Evolutionary conservation across 2,113 vertebrate species (phyloP).

Genomic region (Centropus bengalensis): DNA sequence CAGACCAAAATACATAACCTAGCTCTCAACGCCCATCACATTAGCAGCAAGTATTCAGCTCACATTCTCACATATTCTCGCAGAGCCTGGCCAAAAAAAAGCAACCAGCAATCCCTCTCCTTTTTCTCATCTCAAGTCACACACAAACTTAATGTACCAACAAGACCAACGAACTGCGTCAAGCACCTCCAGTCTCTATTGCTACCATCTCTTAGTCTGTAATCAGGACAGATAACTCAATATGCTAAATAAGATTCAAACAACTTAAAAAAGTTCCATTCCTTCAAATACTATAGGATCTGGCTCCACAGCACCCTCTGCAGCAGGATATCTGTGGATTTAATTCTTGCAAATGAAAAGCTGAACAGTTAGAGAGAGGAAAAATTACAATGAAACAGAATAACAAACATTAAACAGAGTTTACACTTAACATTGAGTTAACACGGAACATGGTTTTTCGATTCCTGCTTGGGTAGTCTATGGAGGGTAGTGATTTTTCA

Average conservation of each 20-base stretch:
- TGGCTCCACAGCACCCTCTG: background rate
- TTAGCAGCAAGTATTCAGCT: background rate
- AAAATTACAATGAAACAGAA: background rate
- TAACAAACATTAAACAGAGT: slow-evolving; percentile 11
- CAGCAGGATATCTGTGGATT: background rate
- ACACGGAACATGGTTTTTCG: background rate
- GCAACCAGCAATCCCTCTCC: background rate
- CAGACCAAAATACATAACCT: background rate
- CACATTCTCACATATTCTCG: background rate
- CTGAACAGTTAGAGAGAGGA: background rate
- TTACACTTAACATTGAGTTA: background rate
- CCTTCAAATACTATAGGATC: background rate
- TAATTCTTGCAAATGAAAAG: background rate
- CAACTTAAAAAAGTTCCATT: background rate
- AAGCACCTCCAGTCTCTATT: background rate
- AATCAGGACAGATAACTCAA: accelerated
- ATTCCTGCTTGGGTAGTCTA: background rate
- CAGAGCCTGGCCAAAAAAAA: background rate
- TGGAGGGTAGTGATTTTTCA: background rate
- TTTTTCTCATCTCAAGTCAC: background rate
- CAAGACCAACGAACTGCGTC: background rate
- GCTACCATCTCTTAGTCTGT: background rate
- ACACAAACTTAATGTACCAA: background rate
- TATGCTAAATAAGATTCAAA: background rate
- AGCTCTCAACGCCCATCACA: background rate